Evolutionary conservation across 1,140 invertebrate genomes (phyloP), one percentile per base, ranked within the genome.

Genomic region (Mya arenaria): DNA sequence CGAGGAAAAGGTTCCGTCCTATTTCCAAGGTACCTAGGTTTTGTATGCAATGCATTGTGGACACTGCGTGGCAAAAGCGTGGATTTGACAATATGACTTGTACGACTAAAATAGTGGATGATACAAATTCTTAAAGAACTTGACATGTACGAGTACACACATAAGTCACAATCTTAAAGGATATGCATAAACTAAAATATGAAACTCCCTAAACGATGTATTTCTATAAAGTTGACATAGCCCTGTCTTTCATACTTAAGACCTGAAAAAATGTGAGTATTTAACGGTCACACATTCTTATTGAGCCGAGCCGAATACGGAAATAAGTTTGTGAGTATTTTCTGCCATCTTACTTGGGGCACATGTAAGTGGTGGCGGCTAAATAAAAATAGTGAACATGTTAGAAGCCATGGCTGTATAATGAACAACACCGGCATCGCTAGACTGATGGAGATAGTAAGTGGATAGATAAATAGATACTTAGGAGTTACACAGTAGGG

Each of bases 271-370:
- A n/a, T n/a, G n/a, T n/a, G n/a, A n/a, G n/a, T n/a, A n/a, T n/a
- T n/a, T n/a, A 41, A 34, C 68, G 63, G 68, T 73, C 63, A 73
- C 60, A 82, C 63, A 32, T 82, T 82, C 32, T 55, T 73, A 37
- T 56, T 82, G 79, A 37, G 79, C 8, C 72, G 73, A 66, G 68
- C 69, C n/a, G 60, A 71, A 30, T 81, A 81, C 62, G 66, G 78
- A 17, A 81, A 74, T 32, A 82, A 74, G 41, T 69, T 83, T 15
- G 36, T 83, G 34, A 48, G 68, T 39, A 37, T 77, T 19, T 48
- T 83, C 19, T 75, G 62, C 19, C 63, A 77, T 32, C 39, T 68
- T 13, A 56, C 44, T 41, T 82, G 79, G 62, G 79, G 79, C 23
- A 74, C 71, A n/a, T 77, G 81, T 48, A 83, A 82, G 37, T 82